Conservation (phyloP, 2,797 vertebrate genomes). For the Hyperoplus immaculatus region DNA sequence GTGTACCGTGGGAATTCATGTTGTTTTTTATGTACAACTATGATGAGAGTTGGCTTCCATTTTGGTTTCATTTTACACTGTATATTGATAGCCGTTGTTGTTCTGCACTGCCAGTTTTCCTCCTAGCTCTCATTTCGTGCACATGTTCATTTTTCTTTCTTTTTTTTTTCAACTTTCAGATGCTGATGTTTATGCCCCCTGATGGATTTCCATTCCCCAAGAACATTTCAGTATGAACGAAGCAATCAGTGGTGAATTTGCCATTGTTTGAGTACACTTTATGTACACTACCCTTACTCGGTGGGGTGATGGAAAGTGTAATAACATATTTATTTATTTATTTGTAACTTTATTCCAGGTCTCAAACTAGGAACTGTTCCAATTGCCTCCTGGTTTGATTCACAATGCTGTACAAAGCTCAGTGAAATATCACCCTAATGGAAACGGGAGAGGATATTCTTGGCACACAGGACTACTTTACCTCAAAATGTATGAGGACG, state of each 20-base stretch:
- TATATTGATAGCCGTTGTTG: slow-evolving; percentile 31
- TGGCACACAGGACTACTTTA: not conserved
- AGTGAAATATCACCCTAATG: not conserved
- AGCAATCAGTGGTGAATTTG: slow-evolving; percentile 14
- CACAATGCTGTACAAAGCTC: not conserved
- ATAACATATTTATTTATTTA: slow-evolving; percentile 2
- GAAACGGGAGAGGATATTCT: not conserved
- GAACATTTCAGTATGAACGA: slow-evolving; percentile 10
- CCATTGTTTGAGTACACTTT: slow-evolving; percentile 18
- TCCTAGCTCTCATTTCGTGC: slow-evolving; percentile 12
- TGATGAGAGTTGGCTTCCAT: not conserved
- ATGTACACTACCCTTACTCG: not conserved
- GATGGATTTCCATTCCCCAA: slow-evolving; percentile 27
- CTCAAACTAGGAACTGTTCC: not conserved
- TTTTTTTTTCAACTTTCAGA: slow-evolving; percentile 10
- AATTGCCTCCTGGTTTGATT: slow-evolving; percentile 8
- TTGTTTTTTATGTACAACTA: slow-evolving; percentile 19
- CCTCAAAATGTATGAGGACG: slow-evolving; percentile 11
- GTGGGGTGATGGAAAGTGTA: slow-evolving; percentile 16
- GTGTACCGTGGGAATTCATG: not conserved
- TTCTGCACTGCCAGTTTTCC: slow-evolving; percentile 2
- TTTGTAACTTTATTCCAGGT: not conserved
- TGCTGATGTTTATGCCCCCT: slow-evolving; percentile 16
- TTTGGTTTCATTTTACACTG: slow-evolving; percentile 9
- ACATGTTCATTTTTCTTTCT: not conserved